Percentiles rank a stretch among this genome's conserved stretches.
Evolutionary conservation across 2,797 vertebrate species (phyloP).

Genomic region (Peromyscus melanophrys): DNA sequence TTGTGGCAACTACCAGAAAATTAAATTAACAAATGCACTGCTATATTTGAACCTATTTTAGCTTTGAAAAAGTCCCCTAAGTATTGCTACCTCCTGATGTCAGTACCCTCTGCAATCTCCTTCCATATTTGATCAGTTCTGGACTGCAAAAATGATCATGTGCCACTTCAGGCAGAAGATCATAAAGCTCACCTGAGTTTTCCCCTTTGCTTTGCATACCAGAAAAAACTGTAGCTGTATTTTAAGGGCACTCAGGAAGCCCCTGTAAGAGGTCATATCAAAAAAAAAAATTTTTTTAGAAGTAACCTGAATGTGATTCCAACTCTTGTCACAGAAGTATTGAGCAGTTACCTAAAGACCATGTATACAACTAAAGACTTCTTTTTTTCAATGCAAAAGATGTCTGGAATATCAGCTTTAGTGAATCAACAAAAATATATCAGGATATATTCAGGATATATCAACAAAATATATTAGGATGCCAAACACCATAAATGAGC

Average conservation of each 20-base stretch:
- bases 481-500: not conserved
- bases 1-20: not conserved
- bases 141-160: not conserved
- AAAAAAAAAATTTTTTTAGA: not conserved
- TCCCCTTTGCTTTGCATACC: not conserved
- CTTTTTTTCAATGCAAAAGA: constrained; percentile 38
- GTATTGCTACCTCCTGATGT: not conserved
- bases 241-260: not conserved
- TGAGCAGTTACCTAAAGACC: not conserved
- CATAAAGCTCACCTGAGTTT: not conserved
- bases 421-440: not conserved
- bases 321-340: not conserved
- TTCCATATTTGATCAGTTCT: not conserved
- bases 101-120: rapidly evolving
- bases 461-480: not conserved
- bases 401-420: not conserved
- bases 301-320: not conserved
- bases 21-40: not conserved
- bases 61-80: too few species aligned
- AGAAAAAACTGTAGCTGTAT: not conserved
- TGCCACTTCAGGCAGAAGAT: not conserved
- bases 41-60: not conserved
- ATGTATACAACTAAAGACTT: not conserved
- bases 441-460: not conserved
- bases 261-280: not conserved